A percentile compares a stretch with the other conserved stretches of the same genome.
phyloP scores from a whole-genome alignment of 2,113 vertebrate genomes.

The Regulus satrapa region DNA sequence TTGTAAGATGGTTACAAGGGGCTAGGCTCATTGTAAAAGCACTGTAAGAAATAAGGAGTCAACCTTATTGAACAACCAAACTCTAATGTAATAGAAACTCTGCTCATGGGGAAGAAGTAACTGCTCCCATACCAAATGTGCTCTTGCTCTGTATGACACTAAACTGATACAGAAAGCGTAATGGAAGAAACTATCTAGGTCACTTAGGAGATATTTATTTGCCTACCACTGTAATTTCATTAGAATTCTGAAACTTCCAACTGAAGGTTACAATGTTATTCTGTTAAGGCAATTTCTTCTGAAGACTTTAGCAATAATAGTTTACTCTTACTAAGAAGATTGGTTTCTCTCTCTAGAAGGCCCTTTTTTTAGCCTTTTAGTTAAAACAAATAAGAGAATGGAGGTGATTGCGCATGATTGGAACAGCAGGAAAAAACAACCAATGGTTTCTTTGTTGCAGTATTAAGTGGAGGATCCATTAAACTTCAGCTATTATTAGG shows the following conservation, averaged over 20 bases:
- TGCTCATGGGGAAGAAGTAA: not conserved
- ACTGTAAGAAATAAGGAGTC: not conserved
- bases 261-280: not conserved
- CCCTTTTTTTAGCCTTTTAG: not conserved
- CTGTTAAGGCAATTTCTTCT: not conserved
- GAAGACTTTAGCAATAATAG: not conserved
- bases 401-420: not conserved
- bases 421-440: accelerated
- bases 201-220: not conserved
- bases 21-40: not conserved
- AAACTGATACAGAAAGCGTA: not conserved
- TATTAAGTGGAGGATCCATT: not conserved
- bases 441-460: not conserved
- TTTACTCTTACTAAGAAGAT: not conserved
- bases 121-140: not conserved
- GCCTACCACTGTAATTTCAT: not conserved
- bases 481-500: not conserved
- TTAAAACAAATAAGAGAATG: not conserved
- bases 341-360: not conserved
- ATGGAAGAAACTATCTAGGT: not conserved
- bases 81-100: not conserved
- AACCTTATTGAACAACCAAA: not conserved
- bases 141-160: not conserved
- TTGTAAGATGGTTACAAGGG: not conserved
- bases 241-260: not conserved